Evolutionary conservation across 2,888 invertebrate species (phyloP), one percentile per base, ranked within the genome.

Genomic region (Ormyrus nitidulus): DNA sequence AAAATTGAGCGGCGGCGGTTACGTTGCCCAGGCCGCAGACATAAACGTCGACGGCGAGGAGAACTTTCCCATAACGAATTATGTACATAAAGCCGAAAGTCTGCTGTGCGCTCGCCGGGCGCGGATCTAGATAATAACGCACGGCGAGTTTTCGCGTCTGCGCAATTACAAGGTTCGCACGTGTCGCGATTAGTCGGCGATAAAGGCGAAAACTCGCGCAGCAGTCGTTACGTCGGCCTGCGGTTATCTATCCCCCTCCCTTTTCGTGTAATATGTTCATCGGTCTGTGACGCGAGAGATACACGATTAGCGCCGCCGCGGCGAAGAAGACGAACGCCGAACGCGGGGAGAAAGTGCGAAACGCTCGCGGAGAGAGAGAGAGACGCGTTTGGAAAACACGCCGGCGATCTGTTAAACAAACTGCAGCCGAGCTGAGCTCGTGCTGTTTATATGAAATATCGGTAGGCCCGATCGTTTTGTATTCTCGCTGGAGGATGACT

Each of bases 11-110:
- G 74, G 34, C n/a, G 56, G 49, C 54, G 44, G 13, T 34, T 34
- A 34, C 34, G 34, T 34, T 34, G 34, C 34, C 34, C 34, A 34
- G 34, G 34, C 34, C 68, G 34, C 34, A 72, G 53, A 72, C 51
- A 62, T 62, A 53, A 61, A 53, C 59, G 34, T 34, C 53, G 71
- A 3, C 71, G 53, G 58, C 44, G 13, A 49, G 34, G 66, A 8
- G 54, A 76, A 76, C 76, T 76, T 76, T 76, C 76, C 76, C 69
- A 76, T 69, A 69, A 69, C 68, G 76, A 75, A 75, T 75, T 65
- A 65, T 73, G 64, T 54, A 56, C 49, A 71, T 56, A 64, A 19
- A 11, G n/a, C 66, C 61, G 54, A 69, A 76, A 69, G 61, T 68
- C 65, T 58, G 34, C 34, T 34, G 4, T 3, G 34, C 34, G 34